phyloP scores from a whole-genome alignment of 1,140 invertebrate genomes.

The Glossosoma conforme region DNA sequence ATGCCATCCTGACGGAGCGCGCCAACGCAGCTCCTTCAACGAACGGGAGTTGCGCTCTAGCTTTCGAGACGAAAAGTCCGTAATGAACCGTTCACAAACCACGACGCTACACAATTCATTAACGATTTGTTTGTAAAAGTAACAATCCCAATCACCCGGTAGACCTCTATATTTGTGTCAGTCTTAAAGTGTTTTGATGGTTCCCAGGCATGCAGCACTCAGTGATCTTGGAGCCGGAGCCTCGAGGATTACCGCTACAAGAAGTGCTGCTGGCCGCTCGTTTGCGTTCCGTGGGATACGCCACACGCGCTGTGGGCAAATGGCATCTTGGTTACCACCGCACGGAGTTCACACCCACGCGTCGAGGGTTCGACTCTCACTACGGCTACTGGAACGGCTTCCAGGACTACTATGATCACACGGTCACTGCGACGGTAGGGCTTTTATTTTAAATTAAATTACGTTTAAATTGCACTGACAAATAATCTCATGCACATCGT shows the following conservation, averaged over 20 bases:
- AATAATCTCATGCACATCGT: too few relatives aligned
- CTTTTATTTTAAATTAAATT: too few relatives aligned
- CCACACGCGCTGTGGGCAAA: conserved; percentile 83
- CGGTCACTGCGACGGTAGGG: conserved; percentile 52
- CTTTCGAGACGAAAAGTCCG: too few relatives aligned
- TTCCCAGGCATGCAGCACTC: conserved; percentile 65
- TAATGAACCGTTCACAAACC: too few relatives aligned
- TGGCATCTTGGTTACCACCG: conserved; percentile 79
- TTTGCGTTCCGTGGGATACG: conserved; percentile 71
- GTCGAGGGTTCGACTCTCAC: conserved; percentile 78
- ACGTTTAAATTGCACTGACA: too few relatives aligned
- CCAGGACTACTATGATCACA: conserved; percentile 79
- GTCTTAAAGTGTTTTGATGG: not conserved
- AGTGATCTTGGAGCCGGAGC: conserved; percentile 63
- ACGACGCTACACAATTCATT: too few relatives aligned
- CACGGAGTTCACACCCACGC: conserved; percentile 69
- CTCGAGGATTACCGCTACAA: conserved; percentile 62
- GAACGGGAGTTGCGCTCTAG: too few relatives aligned
- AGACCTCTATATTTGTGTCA: too few relatives aligned
- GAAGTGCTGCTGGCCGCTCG: conserved; percentile 72
- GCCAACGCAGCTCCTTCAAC: too few relatives aligned
- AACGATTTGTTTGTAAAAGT: too few relatives aligned
- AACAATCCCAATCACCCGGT: too few relatives aligned
- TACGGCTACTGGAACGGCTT: conserved; percentile 80
- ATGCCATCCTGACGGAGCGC: too few relatives aligned